phyloP scores from a whole-genome alignment of 2,888 invertebrate genomes.

The Tenthredo distinguenda region DNA sequence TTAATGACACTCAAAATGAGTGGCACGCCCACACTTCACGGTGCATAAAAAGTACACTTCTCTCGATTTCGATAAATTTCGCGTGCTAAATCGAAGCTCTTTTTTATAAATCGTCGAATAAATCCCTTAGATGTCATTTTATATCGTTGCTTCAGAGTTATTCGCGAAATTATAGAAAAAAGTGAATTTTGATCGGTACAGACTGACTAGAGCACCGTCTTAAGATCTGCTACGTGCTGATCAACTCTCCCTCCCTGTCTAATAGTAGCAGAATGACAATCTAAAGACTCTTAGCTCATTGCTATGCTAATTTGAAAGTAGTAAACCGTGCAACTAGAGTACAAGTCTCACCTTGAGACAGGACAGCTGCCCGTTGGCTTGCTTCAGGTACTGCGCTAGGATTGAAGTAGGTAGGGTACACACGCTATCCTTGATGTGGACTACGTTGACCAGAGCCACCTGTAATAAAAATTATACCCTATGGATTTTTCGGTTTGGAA shows the following conservation, averaged over 20 bases:
- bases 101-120: too few species aligned
- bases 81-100: too few species aligned
- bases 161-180: too few species aligned
- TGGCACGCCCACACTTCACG: not conserved
- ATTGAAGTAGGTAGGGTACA: conserved; percentile 90
- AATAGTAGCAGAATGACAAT: not conserved
- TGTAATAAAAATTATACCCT: conserved; percentile 76
- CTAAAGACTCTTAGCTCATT: not conserved
- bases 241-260: too few species aligned
- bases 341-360: conserved; percentile 86
- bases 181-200: too few species aligned
- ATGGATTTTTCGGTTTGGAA: not conserved
- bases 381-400: conserved; percentile 91
- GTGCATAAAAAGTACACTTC: not conserved
- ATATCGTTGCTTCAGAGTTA: too few species aligned
- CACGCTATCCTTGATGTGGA: conserved; percentile 90
- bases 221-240: too few species aligned
- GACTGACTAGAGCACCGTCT: too few species aligned
- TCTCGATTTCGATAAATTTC: not conserved
- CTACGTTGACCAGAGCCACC: conserved; percentile 90
- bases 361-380: conserved; percentile 90
- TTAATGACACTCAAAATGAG: not conserved
- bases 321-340: not conserved
- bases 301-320: not conserved
- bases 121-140: too few species aligned